Percentiles rank a stretch among this genome's conserved stretches.
phyloP scores from a whole-genome alignment of 2,888 invertebrate species.

The Prosapia bicincta region DNA sequence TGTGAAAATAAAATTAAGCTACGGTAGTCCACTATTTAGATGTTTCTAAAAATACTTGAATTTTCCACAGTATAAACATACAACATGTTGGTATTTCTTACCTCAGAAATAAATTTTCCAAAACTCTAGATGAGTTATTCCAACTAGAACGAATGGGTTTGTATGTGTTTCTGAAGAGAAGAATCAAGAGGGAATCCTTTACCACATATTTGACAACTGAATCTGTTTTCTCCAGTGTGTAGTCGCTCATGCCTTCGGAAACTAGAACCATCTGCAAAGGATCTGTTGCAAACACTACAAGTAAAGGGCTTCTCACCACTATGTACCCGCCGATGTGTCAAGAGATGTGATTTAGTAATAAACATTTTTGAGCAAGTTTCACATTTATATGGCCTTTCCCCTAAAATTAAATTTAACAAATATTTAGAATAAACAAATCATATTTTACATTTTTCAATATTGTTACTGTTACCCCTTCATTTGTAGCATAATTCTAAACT shows the following conservation, averaged over 20 bases:
- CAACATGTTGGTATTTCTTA: too few relatives aligned
- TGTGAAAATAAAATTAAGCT: too few relatives aligned
- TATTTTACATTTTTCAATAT: too few relatives aligned
- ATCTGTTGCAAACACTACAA: constrained; percentile 32
- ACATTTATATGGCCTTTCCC: constrained; percentile 37
- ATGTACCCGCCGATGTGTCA: constrained; percentile 35
- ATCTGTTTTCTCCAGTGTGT: constrained; percentile 35
- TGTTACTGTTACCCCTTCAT: too few relatives aligned
- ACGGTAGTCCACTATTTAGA: too few relatives aligned
- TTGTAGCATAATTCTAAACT: too few relatives aligned
- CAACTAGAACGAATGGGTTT: constrained; percentile 14
- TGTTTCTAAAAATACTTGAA: too few relatives aligned
- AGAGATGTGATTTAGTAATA: constrained; percentile 36
- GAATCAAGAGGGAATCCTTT: constrained; percentile 34
- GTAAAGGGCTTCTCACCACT: constrained; percentile 36
- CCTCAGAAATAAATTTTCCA: too few relatives aligned
- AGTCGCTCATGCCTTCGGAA: constrained; percentile 36
- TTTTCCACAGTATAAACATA: too few relatives aligned
- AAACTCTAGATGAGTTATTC: too few relatives aligned
- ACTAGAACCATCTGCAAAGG: constrained; percentile 37
- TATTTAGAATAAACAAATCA: constrained; percentile 1
- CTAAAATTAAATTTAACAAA: constrained; percentile 9
- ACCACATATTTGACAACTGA: constrained; percentile 34
- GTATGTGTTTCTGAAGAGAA: constrained; percentile 34
- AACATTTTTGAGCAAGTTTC: constrained; percentile 35